Conservation (phyloP, 2,797 vertebrate species). For the Tarsius wallacei region DNA sequence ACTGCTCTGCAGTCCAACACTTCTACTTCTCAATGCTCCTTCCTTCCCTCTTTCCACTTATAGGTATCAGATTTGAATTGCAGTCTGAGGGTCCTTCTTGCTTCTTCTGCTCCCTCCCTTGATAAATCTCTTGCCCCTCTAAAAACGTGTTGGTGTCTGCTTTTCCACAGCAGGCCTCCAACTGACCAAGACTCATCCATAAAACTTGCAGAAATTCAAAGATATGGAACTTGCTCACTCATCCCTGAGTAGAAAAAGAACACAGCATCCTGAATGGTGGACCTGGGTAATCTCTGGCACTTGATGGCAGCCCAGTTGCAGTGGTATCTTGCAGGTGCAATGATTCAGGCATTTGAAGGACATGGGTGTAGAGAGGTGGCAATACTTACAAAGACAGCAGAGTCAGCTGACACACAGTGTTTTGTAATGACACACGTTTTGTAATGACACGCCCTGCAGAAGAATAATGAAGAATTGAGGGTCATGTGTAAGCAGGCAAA, state of each 20-base stretch:
- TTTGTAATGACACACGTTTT: background rate
- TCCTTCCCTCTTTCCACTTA: background rate
- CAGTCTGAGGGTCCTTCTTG: background rate
- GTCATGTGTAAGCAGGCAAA: background rate
- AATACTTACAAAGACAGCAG: background rate
- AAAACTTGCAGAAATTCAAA: background rate
- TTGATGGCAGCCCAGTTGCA: accelerated
- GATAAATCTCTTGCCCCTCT: background rate
- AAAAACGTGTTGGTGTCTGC: background rate
- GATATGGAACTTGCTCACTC: background rate
- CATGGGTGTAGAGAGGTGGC: background rate
- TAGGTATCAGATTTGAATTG: background rate
- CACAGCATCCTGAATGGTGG: background rate
- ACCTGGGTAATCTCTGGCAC: background rate
- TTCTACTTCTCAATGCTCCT: background rate
- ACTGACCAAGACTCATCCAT: background rate
- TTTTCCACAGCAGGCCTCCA: background rate
- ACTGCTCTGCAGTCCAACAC: background rate
- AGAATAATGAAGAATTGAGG: background rate
- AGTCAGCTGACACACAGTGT: background rate
- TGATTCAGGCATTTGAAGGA: background rate
- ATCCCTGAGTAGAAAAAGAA: background rate
- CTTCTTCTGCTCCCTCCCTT: background rate
- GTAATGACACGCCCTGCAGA: background rate
- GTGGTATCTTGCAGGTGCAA: background rate